Evolutionary conservation across 2,888 invertebrate genomes (phyloP).

Genomic region (Chrysina gloriosa): DNA sequence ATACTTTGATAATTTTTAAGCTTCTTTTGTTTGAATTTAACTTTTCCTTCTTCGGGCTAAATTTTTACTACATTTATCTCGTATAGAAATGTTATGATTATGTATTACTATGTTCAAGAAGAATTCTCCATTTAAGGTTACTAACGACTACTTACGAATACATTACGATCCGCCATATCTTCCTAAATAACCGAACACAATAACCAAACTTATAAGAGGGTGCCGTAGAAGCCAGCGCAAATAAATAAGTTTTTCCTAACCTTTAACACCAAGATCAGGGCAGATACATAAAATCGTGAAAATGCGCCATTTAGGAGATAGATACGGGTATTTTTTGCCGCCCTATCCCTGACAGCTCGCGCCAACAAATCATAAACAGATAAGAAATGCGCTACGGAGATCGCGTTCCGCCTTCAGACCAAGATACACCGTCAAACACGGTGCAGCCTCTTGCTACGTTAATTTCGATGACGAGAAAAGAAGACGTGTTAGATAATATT

Average conservation of each 20-base stretch:
- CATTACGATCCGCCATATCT: constrained; percentile 6
- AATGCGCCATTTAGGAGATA: constrained; percentile 42
- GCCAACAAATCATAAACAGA: constrained; percentile 59
- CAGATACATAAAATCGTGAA: constrained; percentile 41
- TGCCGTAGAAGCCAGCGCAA: constrained; percentile 9
- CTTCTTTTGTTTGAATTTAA: too few species aligned
- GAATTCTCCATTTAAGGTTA: not conserved
- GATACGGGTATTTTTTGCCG: constrained; percentile 36
- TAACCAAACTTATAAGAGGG: constrained; percentile 9
- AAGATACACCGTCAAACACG: constrained; percentile 41
- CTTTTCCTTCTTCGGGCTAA: too few species aligned
- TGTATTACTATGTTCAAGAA: too few species aligned
- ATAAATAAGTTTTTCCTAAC: constrained; percentile 38
- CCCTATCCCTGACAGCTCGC: constrained; percentile 47
- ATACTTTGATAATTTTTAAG: too few species aligned
- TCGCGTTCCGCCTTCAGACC: constrained; percentile 17
- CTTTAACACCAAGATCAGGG: constrained; percentile 36
- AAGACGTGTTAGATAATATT: constrained; percentile 51
- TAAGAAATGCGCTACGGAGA: constrained; percentile 49
- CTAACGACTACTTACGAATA: constrained; percentile 4
- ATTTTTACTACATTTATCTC: too few species aligned
- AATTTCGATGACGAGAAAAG: constrained; percentile 49
- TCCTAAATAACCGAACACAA: not conserved
- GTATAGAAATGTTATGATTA: too few species aligned
- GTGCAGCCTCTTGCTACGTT: constrained; percentile 49